phyloP scores from a whole-genome alignment of 2,797 vertebrate species.

The Micrastur ruficollis region DNA sequence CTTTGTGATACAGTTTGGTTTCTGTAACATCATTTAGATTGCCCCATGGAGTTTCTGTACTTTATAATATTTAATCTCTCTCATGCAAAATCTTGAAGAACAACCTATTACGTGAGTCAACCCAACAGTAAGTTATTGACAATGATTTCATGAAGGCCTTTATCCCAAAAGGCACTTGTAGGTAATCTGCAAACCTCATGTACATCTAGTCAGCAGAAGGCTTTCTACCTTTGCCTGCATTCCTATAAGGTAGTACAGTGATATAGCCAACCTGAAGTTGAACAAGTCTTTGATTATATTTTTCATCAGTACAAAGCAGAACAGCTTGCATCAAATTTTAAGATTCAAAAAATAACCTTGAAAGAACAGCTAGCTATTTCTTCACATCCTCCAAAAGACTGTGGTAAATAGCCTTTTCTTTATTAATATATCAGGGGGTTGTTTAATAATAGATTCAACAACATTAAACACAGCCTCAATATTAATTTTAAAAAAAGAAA shows the following conservation, averaged over 20 bases:
- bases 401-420: background rate
- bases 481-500: background rate
- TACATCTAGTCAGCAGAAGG: background rate
- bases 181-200: background rate
- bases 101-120: background rate
- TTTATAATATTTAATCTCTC: slow-evolving; percentile 28
- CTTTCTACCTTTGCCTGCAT: background rate
- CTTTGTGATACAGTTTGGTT: background rate
- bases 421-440: background rate
- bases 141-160: background rate
- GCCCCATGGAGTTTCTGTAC: background rate
- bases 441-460: background rate
- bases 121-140: background rate
- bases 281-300: background rate
- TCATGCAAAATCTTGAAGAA: slow-evolving; percentile 1
- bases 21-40: background rate
- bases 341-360: background rate
- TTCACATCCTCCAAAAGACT: background rate
- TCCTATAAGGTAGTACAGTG: background rate
- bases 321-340: background rate
- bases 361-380: background rate
- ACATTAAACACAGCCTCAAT: background rate
- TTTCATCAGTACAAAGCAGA: background rate
- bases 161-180: background rate
- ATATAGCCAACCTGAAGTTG: background rate